Evolutionary conservation across 2,113 vertebrate species (phyloP), one percentile per base, ranked within the genome.

Genomic region (Daboia siamensis): DNA sequence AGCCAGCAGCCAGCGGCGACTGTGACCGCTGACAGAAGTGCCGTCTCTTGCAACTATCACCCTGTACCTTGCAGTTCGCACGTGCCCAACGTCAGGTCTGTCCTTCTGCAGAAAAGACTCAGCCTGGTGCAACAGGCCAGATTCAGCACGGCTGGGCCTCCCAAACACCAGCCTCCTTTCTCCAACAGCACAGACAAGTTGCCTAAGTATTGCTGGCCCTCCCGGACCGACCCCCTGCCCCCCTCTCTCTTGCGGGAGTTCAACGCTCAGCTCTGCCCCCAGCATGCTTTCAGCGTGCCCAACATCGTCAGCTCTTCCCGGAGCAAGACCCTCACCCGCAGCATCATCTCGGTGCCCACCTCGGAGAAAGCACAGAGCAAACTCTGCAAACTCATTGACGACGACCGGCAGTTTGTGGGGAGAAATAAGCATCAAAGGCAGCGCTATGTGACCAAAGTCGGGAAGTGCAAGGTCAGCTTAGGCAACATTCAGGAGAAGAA

Each of bases 391-490:
- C 97, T 98, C 88, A 96, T 98, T 13, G 98, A 98, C 1, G 97
- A 98, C 1, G 97, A 98, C 29, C 4, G 69, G 64, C 94, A 96
- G 4, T 0, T 33, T 1, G 94, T 95, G 2, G 91, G 95, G 20
- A 91, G 94, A 0, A 64, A 94, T 90, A 95, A 95, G 90, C 96
- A 97, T 92, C 97, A 96, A 93, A 97, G 98, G 0, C 98, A 98
- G 90, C 98, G 98, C 44, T 98, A 98, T 0, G 97, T 98, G 46
- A 98, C 97, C 1, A 98, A 98, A 93, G 97, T 98, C 33, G 98
- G 98, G 86, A 98, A 98, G 96, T 98, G 98, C 95, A 96, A 97
- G 94, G 98, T 98, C 93, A 98, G 98, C 54, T 96, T 98, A 92
- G 98, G 98, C 59, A 97, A 96, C 84, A 98, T 98, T 55, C 95